These are phyloP conservation scores for Pseudorhombus dupliciocellatus DNA, from an alignment of 2,113 vertebrate genomes.

Conservation along the genomic window DNA sequence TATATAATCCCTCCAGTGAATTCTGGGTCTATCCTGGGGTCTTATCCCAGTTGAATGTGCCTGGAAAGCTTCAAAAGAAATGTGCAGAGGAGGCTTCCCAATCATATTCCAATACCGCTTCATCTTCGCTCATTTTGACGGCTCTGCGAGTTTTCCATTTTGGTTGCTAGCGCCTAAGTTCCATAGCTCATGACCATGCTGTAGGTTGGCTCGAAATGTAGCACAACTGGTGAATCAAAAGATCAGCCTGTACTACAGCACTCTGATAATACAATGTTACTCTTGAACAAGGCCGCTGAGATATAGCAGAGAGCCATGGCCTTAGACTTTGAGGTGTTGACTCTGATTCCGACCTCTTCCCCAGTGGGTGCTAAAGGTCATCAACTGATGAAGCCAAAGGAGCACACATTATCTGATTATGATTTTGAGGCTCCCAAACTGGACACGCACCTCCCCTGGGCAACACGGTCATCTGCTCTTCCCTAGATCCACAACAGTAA, in stretches of 20 bases:
- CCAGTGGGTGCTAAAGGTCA: not conserved
- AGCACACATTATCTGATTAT: not conserved
- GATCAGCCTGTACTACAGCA: too few relatives aligned
- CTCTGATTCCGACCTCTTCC: not conserved
- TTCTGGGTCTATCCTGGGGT: not conserved
- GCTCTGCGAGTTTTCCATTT: too few relatives aligned
- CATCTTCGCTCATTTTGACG: not conserved
- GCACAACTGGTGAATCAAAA: too few relatives aligned
- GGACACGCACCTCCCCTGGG: too few relatives aligned
- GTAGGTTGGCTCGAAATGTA: too few relatives aligned
- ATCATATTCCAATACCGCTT: not conserved
- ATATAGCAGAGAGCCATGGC: not conserved
- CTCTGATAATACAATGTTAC: too few relatives aligned
- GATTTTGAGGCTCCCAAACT: too few relatives aligned
- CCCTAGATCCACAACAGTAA: too few relatives aligned
- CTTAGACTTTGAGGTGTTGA: not conserved
- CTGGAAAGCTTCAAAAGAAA: not conserved
- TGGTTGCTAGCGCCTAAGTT: too few relatives aligned
- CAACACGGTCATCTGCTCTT: too few relatives aligned
- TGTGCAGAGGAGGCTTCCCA: not conserved
- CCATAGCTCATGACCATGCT: too few relatives aligned
- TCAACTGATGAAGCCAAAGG: not conserved
- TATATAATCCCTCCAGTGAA: not conserved
- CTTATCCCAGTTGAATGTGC: not conserved
- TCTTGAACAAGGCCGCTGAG: not conserved